Evolutionary conservation across 2,113 vertebrate species (phyloP), one percentile per base, ranked within the genome.

Genomic region (Climacteris rufus): DNA sequence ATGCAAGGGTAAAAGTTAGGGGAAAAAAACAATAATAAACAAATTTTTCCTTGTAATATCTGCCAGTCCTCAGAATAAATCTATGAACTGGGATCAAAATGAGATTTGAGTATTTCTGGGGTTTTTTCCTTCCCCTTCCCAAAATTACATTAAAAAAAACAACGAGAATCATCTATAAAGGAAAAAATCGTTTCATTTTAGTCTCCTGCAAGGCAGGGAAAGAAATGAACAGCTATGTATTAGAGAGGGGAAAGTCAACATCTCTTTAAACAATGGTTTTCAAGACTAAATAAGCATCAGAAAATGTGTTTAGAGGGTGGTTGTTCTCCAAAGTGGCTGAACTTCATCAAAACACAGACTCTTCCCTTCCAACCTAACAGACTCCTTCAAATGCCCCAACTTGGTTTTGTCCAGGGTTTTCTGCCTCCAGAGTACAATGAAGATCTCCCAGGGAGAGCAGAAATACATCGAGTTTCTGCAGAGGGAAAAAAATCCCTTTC

Each of bases 101-200:
- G 45, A 59, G 91, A 68, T 80, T 75, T 15, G 49, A 9, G 12
- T 69, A 77, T 77, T 91, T 77, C 10, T 69, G 20, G 23, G 9
- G 0, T 0, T 10, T 5, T 57, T 20, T 5, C 3, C 20, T 14
- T 71, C 7, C 8, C 2, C 10, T 87, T 70, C 59, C 4, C 11
- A 71, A 44, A 88, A 57, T 21, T 9, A 61, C 27, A 57, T 45
- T 70, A 66, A 92, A 35, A 1, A 61, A 61, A 39, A 64, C 4
- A 78, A n/a, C 28, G 4, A 61, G 8, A n/a, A 53, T 35, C 3
- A 31, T 57, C 22, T 53, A 7, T 44, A 53, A 69, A 76, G 47
- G 45, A 72, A 83, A 76, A 50, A 52, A 52, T 16, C 0, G 15
- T 31, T 72, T 60, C 13, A 39, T 70, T 95, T 90, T 44, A 50